A percentile compares a stretch with the other conserved stretches of the same genome.
These are phyloP conservation scores for Euglossa dilemma DNA, from an alignment of 1,140 invertebrate genomes.

Conservation along the genomic window DNA sequence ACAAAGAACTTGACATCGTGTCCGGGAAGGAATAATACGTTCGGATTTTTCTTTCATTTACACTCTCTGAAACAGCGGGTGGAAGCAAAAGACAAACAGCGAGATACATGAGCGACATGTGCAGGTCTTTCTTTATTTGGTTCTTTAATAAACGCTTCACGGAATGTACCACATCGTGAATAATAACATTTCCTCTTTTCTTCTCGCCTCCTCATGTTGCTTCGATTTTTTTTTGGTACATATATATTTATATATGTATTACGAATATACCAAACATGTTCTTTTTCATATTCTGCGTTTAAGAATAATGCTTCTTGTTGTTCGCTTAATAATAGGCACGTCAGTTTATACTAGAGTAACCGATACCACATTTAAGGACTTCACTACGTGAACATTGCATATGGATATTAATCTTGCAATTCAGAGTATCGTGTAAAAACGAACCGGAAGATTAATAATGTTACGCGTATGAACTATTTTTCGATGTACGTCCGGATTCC, in stretches of 20 bases:
- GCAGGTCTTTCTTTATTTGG: constrained; percentile 36
- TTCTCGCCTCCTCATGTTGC: too few species aligned
- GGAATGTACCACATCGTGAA: constrained; percentile 3
- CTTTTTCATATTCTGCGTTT: background rate
- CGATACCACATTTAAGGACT: constrained; percentile 14
- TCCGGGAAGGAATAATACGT: background rate
- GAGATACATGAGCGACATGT: background rate
- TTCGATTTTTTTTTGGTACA: constrained; percentile 22
- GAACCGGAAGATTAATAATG: constrained; percentile 6
- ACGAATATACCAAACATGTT: constrained; percentile 19
- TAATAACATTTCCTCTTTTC: constrained; percentile 3
- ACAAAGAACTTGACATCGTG: constrained; percentile 47
- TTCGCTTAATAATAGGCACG: constrained; percentile 51
- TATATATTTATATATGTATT: background rate
- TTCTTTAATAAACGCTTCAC: constrained; percentile 29
- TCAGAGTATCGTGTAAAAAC: background rate
- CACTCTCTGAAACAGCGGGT: background rate
- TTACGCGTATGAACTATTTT: background rate
- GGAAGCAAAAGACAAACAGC: background rate
- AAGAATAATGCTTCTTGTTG: background rate
- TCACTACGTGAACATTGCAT: constrained; percentile 2
- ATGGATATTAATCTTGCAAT: constrained; percentile 28
- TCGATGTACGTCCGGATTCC: background rate
- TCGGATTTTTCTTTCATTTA: constrained; percentile 25
- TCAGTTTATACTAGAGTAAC: constrained; percentile 45